Percentiles rank a stretch among this genome's conserved stretches.
phyloP scores from a whole-genome alignment of 2,888 invertebrate species.

The Drosophila vallismaia region DNA sequence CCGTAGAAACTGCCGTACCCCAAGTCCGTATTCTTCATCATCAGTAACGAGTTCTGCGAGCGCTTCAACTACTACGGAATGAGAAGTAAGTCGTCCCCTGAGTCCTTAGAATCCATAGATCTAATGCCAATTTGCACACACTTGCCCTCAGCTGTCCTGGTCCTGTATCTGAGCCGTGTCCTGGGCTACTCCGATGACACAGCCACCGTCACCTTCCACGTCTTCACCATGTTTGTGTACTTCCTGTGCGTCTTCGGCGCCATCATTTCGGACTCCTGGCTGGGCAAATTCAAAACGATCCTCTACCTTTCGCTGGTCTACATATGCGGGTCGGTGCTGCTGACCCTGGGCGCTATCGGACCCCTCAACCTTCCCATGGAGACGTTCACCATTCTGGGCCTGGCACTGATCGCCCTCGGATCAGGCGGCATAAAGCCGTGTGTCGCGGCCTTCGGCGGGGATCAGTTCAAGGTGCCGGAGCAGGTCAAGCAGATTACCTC shows the following conservation, averaged over 20 bases:
- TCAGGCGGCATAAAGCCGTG: constrained; percentile 94
- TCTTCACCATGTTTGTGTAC: constrained; percentile 90
- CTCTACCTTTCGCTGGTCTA: constrained; percentile 90
- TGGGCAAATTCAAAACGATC: constrained; percentile 91
- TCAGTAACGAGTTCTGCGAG: constrained; percentile 97
- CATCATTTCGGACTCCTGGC: constrained; percentile 90
- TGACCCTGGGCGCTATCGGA: constrained; percentile 86
- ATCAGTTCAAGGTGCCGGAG: constrained; percentile 88
- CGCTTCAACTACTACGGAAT: constrained; percentile 97
- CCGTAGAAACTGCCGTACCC: constrained; percentile 85
- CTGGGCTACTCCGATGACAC: constrained; percentile 87
- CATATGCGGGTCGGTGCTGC: constrained; percentile 87
- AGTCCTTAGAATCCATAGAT: not conserved
- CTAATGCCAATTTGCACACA: not conserved
- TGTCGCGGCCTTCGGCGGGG: constrained; percentile 92
- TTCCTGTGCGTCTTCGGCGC: constrained; percentile 91
- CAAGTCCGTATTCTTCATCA: constrained; percentile 93
- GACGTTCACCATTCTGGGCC: constrained; percentile 87
- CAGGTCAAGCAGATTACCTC: constrained; percentile 87
- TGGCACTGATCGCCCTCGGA: constrained; percentile 89
- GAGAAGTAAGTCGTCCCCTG: constrained; percentile 88
- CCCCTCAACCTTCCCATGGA: constrained; percentile 84
- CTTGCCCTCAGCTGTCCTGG: constrained; percentile 87
- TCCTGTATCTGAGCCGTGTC: constrained; percentile 89
- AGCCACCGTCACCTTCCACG: constrained; percentile 90